phyloP scores from a whole-genome alignment of 2,113 vertebrate species.

The Misgurnus anguillicaudatus region DNA sequence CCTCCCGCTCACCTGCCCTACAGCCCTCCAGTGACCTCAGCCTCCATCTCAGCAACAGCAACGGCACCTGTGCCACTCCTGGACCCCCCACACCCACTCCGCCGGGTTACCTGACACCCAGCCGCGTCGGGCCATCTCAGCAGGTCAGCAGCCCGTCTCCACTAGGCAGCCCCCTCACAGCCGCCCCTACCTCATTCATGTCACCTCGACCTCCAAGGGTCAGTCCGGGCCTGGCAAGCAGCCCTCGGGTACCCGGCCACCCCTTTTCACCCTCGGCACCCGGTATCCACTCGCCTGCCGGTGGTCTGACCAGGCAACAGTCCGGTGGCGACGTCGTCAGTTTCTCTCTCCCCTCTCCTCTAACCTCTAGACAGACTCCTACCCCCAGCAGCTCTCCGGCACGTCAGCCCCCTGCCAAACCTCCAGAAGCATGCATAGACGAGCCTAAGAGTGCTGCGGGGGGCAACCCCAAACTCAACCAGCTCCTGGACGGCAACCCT shows the following conservation, averaged over 20 bases:
- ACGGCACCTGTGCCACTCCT: conserved; percentile 72
- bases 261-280: conserved; percentile 87
- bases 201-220: conserved; percentile 85
- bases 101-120: conserved; percentile 70
- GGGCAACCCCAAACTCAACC: conserved; percentile 81
- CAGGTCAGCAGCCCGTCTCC: conserved; percentile 78
- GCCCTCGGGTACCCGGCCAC: conserved; percentile 80
- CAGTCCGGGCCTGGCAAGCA: conserved; percentile 80
- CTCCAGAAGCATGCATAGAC: conserved; percentile 52
- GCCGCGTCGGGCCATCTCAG: conserved; percentile 65
- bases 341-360: conserved; percentile 79
- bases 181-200: conserved; percentile 88
- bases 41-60: conserved; percentile 79
- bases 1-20: conserved; percentile 78
- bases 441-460: conserved; percentile 29
- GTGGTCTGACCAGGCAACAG: conserved; percentile 77
- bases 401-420: conserved; percentile 76
- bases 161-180: conserved; percentile 83
- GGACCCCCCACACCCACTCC: conserved; percentile 58
- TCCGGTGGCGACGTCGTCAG: conserved; percentile 70
- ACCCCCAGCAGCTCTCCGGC: conserved; percentile 66
- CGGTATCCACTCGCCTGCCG: conserved; percentile 81
- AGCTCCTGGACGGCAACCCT: conserved; percentile 80
- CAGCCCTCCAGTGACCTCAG: conserved; percentile 65
- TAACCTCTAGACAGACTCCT: conserved; percentile 76